A percentile compares a stretch with the other conserved stretches of the same genome.
These are phyloP conservation scores for Microcebus murinus DNA, from an alignment of 2,113 vertebrate genomes.

Conservation along the genomic window DNA sequence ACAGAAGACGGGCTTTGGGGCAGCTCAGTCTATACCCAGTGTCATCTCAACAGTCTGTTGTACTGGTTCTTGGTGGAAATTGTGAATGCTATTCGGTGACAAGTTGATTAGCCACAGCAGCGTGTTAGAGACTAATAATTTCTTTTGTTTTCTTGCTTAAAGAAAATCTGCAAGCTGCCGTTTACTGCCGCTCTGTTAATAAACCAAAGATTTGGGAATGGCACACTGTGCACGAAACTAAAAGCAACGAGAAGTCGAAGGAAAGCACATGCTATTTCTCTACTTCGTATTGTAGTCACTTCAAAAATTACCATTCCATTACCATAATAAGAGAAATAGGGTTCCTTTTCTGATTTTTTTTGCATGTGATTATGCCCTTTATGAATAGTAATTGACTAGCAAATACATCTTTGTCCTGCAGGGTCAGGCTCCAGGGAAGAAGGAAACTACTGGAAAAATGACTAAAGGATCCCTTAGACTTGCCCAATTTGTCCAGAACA, in stretches of 20 bases:
- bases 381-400: constrained; percentile 68
- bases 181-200: neutral
- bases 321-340: constrained; percentile 62
- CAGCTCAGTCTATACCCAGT: neutral
- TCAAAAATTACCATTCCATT: constrained; percentile 61
- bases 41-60: neutral
- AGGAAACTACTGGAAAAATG: constrained; percentile 62
- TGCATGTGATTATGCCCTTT: constrained; percentile 60
- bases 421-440: constrained; percentile 50
- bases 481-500: constrained; percentile 28
- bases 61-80: neutral
- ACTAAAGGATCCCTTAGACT: constrained; percentile 43
- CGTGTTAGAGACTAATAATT: neutral
- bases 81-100: neutral
- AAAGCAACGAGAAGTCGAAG: constrained; percentile 21
- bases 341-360: constrained; percentile 52
- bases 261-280: constrained; percentile 64
- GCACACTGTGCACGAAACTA: constrained; percentile 11
- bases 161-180: constrained; percentile 10
- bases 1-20: neutral
- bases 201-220: constrained; percentile 9
- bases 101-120: neutral
- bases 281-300: constrained; percentile 11
- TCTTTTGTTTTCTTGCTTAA: constrained; percentile 48
- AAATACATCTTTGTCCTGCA: constrained; percentile 65